Conservation (phyloP, 2,113 vertebrate species). For the Lophotis ruficrista region DNA sequence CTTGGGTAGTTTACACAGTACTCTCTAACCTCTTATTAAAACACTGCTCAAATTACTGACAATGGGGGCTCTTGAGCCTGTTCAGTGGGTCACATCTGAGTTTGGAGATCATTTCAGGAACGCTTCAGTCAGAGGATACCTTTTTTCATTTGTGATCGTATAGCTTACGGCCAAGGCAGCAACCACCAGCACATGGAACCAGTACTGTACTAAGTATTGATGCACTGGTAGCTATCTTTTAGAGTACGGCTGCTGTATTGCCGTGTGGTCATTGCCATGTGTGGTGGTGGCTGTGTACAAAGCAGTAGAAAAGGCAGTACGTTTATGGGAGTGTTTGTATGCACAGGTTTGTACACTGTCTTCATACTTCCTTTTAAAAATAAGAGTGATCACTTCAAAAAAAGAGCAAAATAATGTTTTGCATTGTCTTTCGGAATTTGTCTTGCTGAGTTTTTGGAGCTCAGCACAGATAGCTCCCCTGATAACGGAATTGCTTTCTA, state of each 20-base stretch:
- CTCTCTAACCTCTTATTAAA: slow-evolving; percentile 2
- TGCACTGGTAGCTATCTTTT: neutral
- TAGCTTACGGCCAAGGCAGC: neutral
- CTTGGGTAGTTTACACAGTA: neutral
- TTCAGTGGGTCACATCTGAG: neutral
- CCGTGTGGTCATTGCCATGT: fast-evolving
- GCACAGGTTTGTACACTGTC: neutral
- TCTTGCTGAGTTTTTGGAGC: neutral
- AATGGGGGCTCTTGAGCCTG: neutral
- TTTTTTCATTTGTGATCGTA: neutral
- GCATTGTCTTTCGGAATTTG: neutral
- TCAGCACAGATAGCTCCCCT: neutral
- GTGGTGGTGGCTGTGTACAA: neutral
- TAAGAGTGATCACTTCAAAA: neutral
- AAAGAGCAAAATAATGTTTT: neutral
- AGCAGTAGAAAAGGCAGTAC: neutral
- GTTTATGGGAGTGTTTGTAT: neutral
- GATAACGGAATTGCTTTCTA: neutral
- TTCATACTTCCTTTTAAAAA: neutral
- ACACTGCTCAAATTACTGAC: neutral
- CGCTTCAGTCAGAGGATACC: neutral
- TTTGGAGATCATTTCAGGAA: neutral
- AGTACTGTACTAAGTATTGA: neutral
- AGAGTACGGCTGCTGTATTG: neutral
- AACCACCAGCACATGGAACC: neutral